Evolutionary conservation across 2,888 invertebrate species (phyloP).

Genomic region (Cantharis nigra): DNA sequence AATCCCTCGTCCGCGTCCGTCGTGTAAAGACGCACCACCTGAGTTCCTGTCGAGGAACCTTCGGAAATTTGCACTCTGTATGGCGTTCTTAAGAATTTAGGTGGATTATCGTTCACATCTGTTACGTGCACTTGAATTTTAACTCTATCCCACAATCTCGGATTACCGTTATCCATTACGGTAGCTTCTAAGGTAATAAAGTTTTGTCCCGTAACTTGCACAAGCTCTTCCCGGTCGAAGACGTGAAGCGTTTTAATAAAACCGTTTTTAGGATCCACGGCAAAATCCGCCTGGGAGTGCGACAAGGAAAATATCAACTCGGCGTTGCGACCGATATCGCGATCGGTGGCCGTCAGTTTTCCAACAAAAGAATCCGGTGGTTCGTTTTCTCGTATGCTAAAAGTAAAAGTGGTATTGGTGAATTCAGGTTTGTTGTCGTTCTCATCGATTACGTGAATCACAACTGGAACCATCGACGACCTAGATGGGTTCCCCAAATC

Average conservation of each 20-base stretch:
- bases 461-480: constrained; percentile 86
- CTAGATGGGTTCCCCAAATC: constrained; percentile 80
- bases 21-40: constrained; percentile 84
- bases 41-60: constrained; percentile 78
- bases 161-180: constrained; percentile 82
- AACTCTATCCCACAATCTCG: constrained; percentile 79
- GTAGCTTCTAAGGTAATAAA: constrained; percentile 83
- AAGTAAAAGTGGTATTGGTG: constrained; percentile 86
- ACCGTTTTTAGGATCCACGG: constrained; percentile 87
- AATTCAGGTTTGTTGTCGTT: constrained; percentile 96
- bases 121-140: constrained; percentile 85
- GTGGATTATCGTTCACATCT: constrained; percentile 91
- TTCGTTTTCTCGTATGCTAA: constrained; percentile 87
- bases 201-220: constrained; percentile 76
- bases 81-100: constrained; percentile 79
- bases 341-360: constrained; percentile 85
- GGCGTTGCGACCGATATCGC: constrained; percentile 89
- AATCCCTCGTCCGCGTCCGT: constrained; percentile 86
- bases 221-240: constrained; percentile 88
- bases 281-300: constrained; percentile 78
- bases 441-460: constrained; percentile 92
- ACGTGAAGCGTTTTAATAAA: constrained; percentile 83
- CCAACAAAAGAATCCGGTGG: constrained; percentile 90
- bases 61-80: constrained; percentile 92
- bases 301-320: constrained; percentile 84